Base-by-base conservation (phyloP, 2,113 vertebrate species). In the Malurus alboscapulatus region DNA sequence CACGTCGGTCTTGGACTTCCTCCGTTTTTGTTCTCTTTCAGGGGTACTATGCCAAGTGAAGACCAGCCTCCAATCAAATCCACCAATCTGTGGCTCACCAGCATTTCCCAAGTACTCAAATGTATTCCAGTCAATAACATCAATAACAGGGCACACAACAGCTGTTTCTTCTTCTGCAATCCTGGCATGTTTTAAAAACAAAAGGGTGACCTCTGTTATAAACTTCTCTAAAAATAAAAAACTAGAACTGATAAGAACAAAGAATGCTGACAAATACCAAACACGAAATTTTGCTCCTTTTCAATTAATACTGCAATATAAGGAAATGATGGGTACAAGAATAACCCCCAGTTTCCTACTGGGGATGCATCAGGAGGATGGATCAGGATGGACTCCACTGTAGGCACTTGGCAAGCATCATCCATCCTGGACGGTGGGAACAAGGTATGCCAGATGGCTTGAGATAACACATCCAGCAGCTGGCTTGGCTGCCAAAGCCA, bases 81-180 rank as follows among this genome's bases (percentile, higher is more conserved):
- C 99, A 0, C 99, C 99, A 0, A 99, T 98, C 97, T 99, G 99
- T 65, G 99, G 99, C 77, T 99, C 99, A 5, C 98, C 98, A 0
- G 99, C 12, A 91, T 99, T 98, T 76, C 99, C 99, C 94, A 99
- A 92, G 94, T 98, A 99, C 96, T 99, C 97, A 68, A 99, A 99
- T 25, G 99, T 99, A 97, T 99, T 99, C 99, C 99, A 99, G 94
- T 99, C 98, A 36, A 99, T 99, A 61, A 99, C 99, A 51, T 99
- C 99, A 4, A 99, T 99, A 84, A 99, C 98, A 0, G 99, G 99
- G 81, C 99, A 99, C 85, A 99, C 98, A 7, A 99, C 99, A 12
- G 99, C 99, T 0, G 97, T 96, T 61, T 99, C 99, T 90, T 99
- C 97, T 92, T 99, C 98, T 1, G 98, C 98, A 88, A 99, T 99